Base-by-base conservation (phyloP, 2,797 vertebrate species). In the Fratercula arctica region DNA sequence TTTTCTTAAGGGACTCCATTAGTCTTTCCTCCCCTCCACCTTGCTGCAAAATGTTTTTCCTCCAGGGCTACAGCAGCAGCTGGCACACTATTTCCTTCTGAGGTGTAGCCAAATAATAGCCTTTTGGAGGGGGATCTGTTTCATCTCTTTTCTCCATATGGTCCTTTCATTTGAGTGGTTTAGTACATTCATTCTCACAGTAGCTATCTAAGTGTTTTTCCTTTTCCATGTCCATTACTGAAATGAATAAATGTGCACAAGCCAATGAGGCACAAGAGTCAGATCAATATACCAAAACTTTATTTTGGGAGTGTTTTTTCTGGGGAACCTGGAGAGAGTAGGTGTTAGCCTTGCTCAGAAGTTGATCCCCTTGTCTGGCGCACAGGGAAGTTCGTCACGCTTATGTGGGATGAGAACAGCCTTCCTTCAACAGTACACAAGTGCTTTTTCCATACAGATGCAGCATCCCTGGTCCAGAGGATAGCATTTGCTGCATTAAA, bases 21-120 rank as follows among this genome's bases (percentile, higher is more conserved):
- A 95, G 84, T 76, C 79, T 87, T 85, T 31, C 45, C 41, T 18
- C 35, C 28, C 67, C 70, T 78, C 78, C 77, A 90, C 61, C 85
- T 87, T 91, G 33, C 70, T 79, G 68, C 75, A 91, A 92, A 96
- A 74, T 15, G 33, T 9, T 20, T 89, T 85, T 56, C 90, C 90
- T 94, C 83, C 69, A 61, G 91, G 91, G 90, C 76, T 87, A 29
- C 18, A 79, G 89, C 79, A 93, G 95, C 96, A 96, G 94, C 94
- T 96, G 95, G 93, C 80, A 85, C 77, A 41, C 59, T 64, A 79
- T 96, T 96, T 97, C 61, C 66, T 95, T 90, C 93, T 78, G 83
- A 97, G 95, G 95, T 95, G 56, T 81, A 97, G 94, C 76, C 94
- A 95, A 93, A 96, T 94, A 93, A 94, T 60, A 75, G 93, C 59